Percentiles rank a stretch among this genome's conserved stretches.
Conservation (phyloP, 2,888 invertebrate species). For the Cataglyphis livida region DNA sequence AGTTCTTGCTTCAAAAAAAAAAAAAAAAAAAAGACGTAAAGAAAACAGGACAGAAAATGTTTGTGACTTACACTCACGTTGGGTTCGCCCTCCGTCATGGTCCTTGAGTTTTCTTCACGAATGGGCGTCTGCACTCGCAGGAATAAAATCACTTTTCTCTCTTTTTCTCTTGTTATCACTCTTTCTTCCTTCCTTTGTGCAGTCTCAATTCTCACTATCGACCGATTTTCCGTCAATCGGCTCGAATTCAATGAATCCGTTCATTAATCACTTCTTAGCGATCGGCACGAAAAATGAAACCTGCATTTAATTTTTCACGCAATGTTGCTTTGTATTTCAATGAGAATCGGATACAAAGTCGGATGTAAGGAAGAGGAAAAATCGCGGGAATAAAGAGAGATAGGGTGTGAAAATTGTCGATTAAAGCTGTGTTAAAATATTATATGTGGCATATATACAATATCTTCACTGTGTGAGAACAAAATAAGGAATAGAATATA, state of each 20-base stretch:
- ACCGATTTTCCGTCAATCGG: slow-evolving; percentile 41
- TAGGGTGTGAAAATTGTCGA: slow-evolving; percentile 4
- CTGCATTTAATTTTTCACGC: slow-evolving; percentile 64
- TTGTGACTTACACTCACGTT: slow-evolving; percentile 58
- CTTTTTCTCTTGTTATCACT: slow-evolving; percentile 15
- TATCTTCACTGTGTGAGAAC: neutral
- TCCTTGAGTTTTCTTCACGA: slow-evolving; percentile 52
- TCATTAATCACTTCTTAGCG: slow-evolving; percentile 61
- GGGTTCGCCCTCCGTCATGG: slow-evolving; percentile 63
- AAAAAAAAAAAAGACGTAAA: neutral
- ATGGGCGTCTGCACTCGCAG: slow-evolving; percentile 45
- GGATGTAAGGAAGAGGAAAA: neutral
- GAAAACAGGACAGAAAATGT: slow-evolving; percentile 22
- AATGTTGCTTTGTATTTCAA: slow-evolving; percentile 61
- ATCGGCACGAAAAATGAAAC: slow-evolving; percentile 22
- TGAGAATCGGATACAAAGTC: slow-evolving; percentile 27
- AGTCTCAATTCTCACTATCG: slow-evolving; percentile 30
- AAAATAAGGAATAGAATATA: neutral
- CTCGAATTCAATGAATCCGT: slow-evolving; percentile 54
- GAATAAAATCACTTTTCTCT: slow-evolving; percentile 55
- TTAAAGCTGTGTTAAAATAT: slow-evolving; percentile 3
- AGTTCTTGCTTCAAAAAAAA: neutral
- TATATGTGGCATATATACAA: slow-evolving; percentile 11
- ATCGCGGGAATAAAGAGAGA: slow-evolving; percentile 29
- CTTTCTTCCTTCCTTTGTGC: slow-evolving; percentile 17